Evolutionary conservation across 2,797 vertebrate genomes (phyloP).

Genomic region (Takifugu rubripes): DNA sequence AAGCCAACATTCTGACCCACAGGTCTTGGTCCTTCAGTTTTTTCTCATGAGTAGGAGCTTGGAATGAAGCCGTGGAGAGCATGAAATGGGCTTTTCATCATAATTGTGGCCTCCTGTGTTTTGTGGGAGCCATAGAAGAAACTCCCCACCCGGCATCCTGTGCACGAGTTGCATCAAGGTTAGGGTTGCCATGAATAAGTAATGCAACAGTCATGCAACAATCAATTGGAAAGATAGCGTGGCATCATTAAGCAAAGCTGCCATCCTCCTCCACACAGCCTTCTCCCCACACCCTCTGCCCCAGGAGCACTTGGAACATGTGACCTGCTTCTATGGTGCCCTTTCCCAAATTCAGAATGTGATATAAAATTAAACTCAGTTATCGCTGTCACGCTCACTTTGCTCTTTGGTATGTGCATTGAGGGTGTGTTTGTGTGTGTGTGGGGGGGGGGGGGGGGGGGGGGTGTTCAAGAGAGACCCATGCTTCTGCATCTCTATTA

Average conservation of each 20-base stretch:
- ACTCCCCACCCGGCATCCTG: constrained; percentile 46
- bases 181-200: constrained; percentile 27
- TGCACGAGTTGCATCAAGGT: constrained; percentile 35
- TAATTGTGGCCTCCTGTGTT: constrained; percentile 47
- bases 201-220: constrained; percentile 40
- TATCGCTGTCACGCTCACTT: constrained; percentile 46
- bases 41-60: constrained; percentile 35
- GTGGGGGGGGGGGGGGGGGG: constrained; percentile 10
- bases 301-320: constrained; percentile 28
- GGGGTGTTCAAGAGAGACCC: constrained; percentile 4
- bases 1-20: constrained; percentile 28
- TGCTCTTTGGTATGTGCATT: constrained; percentile 54
- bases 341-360: constrained; percentile 46
- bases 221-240: constrained; percentile 23
- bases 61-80: constrained; percentile 42
- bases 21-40: constrained; percentile 27
- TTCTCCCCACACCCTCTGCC: constrained; percentile 3
- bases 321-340: constrained; percentile 21
- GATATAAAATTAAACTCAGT: constrained; percentile 56
- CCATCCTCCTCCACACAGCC: constrained; percentile 36
- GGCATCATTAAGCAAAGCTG: constrained; percentile 23
- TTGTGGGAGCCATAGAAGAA: constrained; percentile 46
- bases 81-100: constrained; percentile 54
- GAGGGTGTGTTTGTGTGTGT: constrained; percentile 1
- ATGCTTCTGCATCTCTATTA: constrained; percentile 9